Conservation (phyloP, 2,113 vertebrate species). For the Sialia sialis region DNA sequence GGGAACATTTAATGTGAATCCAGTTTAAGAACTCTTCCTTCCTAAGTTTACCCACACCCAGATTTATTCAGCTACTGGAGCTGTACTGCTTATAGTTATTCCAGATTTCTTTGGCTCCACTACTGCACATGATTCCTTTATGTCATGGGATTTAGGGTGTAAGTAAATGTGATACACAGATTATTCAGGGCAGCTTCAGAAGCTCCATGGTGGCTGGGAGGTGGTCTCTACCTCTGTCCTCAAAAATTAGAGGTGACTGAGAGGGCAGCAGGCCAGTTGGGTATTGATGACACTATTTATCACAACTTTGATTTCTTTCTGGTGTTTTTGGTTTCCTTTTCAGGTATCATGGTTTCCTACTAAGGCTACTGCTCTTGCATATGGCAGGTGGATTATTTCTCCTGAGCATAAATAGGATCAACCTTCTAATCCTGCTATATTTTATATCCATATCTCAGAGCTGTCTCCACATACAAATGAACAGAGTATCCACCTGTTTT, state of each 20-base stretch:
- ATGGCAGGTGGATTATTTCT: not conserved
- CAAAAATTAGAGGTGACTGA: not conserved
- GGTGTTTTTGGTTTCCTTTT: not conserved
- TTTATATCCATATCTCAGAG: not conserved
- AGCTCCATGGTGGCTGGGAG: not conserved
- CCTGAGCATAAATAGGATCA: not conserved
- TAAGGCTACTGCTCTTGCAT: not conserved
- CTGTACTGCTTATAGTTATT: not conserved
- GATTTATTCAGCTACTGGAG: not conserved
- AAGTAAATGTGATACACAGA: not conserved
- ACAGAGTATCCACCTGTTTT: not conserved
- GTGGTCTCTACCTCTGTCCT: not conserved
- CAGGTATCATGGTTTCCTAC: not conserved
- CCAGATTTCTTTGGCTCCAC: not conserved
- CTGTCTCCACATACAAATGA: not conserved
- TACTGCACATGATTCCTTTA: not conserved
- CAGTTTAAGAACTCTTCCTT: not conserved
- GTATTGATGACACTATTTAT: not conserved
- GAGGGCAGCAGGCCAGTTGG: accelerated
- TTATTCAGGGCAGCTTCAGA: not conserved
- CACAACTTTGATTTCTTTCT: not conserved
- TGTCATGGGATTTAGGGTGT: not conserved
- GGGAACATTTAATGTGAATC: not conserved
- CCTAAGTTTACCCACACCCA: not conserved
- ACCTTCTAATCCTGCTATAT: not conserved